These are phyloP conservation scores for Ephialtes manifestator DNA, from an alignment of 2,888 invertebrate genomes.

Conservation along the genomic window DNA sequence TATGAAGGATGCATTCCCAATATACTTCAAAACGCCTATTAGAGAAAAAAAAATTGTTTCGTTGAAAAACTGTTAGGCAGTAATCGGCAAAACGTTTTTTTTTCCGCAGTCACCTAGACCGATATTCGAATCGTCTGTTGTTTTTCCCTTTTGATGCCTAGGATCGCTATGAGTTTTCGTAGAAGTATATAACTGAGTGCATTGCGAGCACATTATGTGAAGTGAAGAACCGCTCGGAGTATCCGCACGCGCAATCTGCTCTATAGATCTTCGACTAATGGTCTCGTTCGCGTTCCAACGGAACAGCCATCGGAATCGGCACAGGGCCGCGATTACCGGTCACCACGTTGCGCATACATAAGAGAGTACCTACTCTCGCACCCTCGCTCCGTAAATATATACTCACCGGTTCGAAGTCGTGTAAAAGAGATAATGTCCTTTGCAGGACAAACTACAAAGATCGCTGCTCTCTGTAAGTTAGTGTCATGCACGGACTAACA, in stretches of 20 bases:
- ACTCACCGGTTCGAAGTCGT: conserved; percentile 12
- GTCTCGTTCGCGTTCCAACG: conserved; percentile 55
- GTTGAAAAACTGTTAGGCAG: background rate
- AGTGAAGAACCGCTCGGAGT: conserved; percentile 44
- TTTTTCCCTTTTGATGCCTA: conserved; percentile 13
- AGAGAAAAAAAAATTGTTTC: background rate
- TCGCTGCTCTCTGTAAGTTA: background rate
- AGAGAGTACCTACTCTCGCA: conserved; percentile 50
- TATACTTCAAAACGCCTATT: no score
- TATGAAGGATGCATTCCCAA: no score
- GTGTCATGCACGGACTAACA: background rate
- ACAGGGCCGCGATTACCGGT: conserved; percentile 65
- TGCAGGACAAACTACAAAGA: conserved; percentile 3
- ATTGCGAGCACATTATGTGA: background rate
- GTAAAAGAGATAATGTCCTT: conserved; percentile 9
- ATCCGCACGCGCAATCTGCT: conserved; percentile 38
- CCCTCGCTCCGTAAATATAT: conserved; percentile 2
- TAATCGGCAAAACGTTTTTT: background rate
- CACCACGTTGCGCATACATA: conserved; percentile 48
- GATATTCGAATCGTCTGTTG: background rate
- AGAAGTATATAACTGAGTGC: background rate
- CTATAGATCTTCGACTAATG: conserved; percentile 61
- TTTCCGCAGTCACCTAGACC: background rate
- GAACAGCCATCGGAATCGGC: conserved; percentile 60
- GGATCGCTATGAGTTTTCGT: conserved; percentile 15